A percentile compares a stretch with the other conserved stretches of the same genome.
These are phyloP conservation scores for Leucozona laternaria DNA, from an alignment of 2,888 invertebrate species.

Conservation along the genomic window DNA sequence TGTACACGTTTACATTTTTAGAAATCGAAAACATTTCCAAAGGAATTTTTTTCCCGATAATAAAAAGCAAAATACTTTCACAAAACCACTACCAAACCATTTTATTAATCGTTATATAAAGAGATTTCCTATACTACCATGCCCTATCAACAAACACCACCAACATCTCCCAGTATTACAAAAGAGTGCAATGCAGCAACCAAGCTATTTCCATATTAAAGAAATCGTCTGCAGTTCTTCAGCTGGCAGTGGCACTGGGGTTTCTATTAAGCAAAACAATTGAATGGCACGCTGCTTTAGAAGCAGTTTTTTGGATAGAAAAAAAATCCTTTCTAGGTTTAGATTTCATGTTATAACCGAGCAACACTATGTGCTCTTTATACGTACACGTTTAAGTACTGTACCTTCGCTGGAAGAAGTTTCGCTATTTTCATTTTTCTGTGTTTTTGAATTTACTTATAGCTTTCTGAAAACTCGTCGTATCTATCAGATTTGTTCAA, in stretches of 20 bases:
- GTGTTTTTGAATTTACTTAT: too few species aligned
- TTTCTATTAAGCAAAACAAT: constrained; percentile 23
- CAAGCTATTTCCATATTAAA: constrained; percentile 67
- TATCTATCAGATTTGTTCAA: too few species aligned
- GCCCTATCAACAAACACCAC: constrained; percentile 20
- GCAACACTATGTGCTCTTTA: background rate
- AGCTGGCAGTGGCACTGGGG: constrained; percentile 35
- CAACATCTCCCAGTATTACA: constrained; percentile 3
- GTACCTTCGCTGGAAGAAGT: constrained; percentile 12
- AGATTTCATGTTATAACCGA: constrained; percentile 32
- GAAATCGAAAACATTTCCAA: too few species aligned
- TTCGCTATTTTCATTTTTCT: constrained; percentile 23
- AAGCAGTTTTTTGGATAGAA: constrained; percentile 10
- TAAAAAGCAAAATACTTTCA: background rate
- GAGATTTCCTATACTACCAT: background rate
- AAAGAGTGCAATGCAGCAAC: constrained; percentile 65
- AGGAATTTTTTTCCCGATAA: too few species aligned
- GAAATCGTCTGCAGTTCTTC: constrained; percentile 67
- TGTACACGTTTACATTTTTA: too few species aligned
- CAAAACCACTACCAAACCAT: background rate
- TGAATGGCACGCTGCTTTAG: constrained; percentile 19
- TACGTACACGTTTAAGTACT: constrained; percentile 9
- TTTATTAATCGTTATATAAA: background rate
- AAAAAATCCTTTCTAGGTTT: constrained; percentile 56
- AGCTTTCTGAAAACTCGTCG: too few species aligned